Conservation (phyloP, 2,888 invertebrate genomes). For the Leptopilina drosophilae region DNA sequence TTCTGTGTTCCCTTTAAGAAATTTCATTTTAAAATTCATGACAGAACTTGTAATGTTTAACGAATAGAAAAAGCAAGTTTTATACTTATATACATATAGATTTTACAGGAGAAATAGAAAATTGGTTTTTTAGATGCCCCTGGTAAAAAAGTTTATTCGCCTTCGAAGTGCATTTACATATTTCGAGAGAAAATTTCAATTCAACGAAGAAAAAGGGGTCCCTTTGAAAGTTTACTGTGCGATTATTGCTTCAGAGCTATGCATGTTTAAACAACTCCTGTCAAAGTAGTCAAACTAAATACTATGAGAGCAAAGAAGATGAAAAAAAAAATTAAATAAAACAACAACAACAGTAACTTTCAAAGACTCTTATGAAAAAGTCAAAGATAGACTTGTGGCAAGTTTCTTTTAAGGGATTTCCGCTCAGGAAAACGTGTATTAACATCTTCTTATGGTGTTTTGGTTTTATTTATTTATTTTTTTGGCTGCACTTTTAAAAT, state of each 20-base stretch:
- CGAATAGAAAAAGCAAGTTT: constrained; percentile 3
- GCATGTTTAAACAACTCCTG: not conserved
- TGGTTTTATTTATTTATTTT: no score
- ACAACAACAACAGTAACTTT: not conserved
- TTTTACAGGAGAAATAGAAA: not conserved
- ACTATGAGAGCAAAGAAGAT: not conserved
- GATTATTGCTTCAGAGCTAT: constrained; percentile 11
- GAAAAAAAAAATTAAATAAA: not conserved
- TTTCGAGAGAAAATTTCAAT: constrained; percentile 32
- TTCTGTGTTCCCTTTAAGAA: not conserved
- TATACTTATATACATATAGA: not conserved
- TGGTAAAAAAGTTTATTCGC: constrained; percentile 12
- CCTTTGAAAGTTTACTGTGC: constrained; percentile 9
- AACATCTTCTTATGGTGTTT: no score
- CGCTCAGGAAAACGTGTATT: no score
- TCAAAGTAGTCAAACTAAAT: constrained; percentile 3
- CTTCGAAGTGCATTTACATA: constrained; percentile 21
- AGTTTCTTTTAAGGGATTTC: no score
- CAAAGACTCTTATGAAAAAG: not conserved
- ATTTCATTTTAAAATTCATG: not conserved
- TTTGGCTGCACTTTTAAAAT: no score
- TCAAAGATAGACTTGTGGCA: not conserved
- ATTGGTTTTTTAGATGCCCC: constrained; percentile 14
- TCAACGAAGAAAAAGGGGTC: not conserved
- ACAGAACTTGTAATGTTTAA: constrained; percentile 11